Percentiles rank a stretch among this genome's conserved stretches.
Evolutionary conservation across 2,797 vertebrate species (phyloP).

Genomic region (Macrochelys suwanniensis): DNA sequence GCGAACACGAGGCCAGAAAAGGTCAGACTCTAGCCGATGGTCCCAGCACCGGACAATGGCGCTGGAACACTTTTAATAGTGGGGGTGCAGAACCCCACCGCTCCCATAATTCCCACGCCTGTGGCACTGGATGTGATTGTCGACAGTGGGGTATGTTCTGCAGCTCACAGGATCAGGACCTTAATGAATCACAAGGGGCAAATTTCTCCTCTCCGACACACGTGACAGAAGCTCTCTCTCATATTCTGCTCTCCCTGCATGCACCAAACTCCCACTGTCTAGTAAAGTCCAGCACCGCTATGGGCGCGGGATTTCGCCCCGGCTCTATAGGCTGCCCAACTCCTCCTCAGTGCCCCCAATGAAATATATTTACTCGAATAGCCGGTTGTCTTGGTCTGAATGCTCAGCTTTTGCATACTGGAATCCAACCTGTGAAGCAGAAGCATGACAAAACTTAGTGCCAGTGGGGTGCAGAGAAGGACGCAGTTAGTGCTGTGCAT

Average conservation of each 20-base stretch:
- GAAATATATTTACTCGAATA: neutral
- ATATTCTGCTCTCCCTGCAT: neutral
- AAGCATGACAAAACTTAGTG: neutral
- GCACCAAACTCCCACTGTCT: no score
- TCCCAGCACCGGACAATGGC: neutral
- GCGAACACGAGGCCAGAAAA: neutral
- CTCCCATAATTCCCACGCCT: no score
- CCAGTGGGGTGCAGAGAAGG: neutral
- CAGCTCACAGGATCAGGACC: neutral
- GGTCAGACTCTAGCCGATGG: neutral
- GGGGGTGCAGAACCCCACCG: no score
- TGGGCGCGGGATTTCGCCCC: no score
- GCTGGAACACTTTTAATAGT: no score
- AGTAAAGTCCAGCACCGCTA: no score
- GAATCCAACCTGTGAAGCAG: constrained; percentile 15
- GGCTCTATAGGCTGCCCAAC: no score
- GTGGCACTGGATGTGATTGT: no score
- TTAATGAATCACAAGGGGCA: neutral
- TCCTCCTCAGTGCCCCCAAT: neutral
- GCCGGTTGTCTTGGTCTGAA: constrained; percentile 9
- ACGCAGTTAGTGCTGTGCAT: neutral
- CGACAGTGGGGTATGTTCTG: neutral
- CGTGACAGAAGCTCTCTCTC: neutral
- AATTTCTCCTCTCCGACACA: neutral
- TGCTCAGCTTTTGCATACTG: constrained; percentile 6